Base-by-base conservation (phyloP, 2,888 invertebrate species). In the Drosophila ezoana region DNA sequence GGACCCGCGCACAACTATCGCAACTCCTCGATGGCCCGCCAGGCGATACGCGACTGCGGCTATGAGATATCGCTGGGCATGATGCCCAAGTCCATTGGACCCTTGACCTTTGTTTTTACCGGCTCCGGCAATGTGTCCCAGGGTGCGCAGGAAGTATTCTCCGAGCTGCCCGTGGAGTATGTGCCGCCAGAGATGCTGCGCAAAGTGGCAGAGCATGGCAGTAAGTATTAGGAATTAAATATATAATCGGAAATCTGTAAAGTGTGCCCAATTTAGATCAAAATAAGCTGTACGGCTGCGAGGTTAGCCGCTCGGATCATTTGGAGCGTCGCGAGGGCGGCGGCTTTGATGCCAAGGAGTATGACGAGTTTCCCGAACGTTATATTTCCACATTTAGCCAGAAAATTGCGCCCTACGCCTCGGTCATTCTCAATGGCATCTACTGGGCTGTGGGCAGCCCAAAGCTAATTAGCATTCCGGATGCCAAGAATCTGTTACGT, bases 391-490 rank as follows among this genome's bases (percentile, higher is more conserved):
- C 97, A 0, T 99, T 99, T 91, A 98, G 97, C 79, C 97, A 97
- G 90, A 98, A 97, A 94, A 98, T 99, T 78, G 99, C 99, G 0
- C 99, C 99, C 0, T 99, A 98, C 91, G 98, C 99, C 0, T 98
- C 98, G 0, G 98, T 98, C 1, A 95, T 99, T 67, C 94, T 99
- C 45, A 99, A 99, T 91, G 98, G 99, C 32, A 99, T 99, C 87
- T 99, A 99, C 93, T 99, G 99, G 98, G 99, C 98, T 0, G 97
- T 98, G 0, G 97, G 97, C 87, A 97, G 98, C 75, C 99, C 99
- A 0, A 98, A 99, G 90, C 92, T 99, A 33, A 93, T 99, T 56
- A 98, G 99, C 2, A 98, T 99, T 78, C 99, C 99, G 0, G 99
- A 99, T 91, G 99, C 99, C 1, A 99, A 99, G 92, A 96, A 96